Percentiles rank a stretch among this genome's conserved stretches.
Evolutionary conservation across 2,113 vertebrate genomes (phyloP).

Genomic region (Chamaetylas fuelleborni): DNA sequence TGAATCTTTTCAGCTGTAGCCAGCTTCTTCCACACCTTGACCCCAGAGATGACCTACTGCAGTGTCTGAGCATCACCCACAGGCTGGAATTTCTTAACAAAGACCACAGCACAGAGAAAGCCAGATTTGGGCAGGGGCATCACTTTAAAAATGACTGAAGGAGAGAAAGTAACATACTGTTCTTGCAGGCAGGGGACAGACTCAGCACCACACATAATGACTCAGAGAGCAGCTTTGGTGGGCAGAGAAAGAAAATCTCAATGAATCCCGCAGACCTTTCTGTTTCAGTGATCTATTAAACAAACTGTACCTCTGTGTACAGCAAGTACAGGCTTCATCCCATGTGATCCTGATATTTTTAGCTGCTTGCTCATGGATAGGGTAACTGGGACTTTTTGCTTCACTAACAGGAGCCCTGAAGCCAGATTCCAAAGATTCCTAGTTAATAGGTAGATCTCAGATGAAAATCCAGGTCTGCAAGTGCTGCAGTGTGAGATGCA

Average conservation of each 20-base stretch:
- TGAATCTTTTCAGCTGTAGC: neutral
- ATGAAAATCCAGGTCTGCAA: neutral
- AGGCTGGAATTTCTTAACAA: neutral
- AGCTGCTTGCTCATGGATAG: neutral
- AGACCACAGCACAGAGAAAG: neutral
- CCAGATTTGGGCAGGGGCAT: neutral
- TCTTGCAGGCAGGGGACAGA: neutral
- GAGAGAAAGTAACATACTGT: neutral
- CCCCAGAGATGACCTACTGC: neutral
- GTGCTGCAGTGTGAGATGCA: neutral
- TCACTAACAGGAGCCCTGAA: neutral
- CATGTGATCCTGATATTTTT: conserved; percentile 4
- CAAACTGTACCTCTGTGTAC: neutral
- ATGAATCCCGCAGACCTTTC: neutral
- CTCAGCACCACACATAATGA: neutral
- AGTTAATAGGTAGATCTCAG: neutral
- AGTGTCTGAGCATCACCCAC: neutral
- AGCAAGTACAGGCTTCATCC: neutral
- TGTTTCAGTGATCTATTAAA: conserved; percentile 8
- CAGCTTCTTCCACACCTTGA: neutral
- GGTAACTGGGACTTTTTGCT: neutral
- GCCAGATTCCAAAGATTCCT: neutral
- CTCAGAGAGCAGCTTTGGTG: neutral
- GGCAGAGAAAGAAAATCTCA: conserved; percentile 8
- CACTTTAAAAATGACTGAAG: neutral